Conservation (phyloP, 2,797 vertebrate genomes). For the Amblyopsis hoosieri region DNA sequence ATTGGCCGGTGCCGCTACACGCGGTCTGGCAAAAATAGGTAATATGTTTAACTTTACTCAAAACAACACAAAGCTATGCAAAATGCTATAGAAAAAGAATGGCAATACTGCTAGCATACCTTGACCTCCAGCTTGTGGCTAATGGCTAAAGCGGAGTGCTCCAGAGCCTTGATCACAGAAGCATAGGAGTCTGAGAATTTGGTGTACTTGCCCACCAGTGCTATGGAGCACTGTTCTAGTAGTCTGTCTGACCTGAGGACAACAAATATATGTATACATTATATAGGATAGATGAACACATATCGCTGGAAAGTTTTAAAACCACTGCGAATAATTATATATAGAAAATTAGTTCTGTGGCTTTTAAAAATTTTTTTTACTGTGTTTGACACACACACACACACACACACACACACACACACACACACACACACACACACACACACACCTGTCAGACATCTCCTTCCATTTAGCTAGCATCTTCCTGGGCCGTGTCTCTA, state of each 20-base stretch:
- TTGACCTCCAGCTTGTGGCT: constrained; percentile 94
- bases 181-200: constrained; percentile 95
- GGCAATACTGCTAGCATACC: constrained; percentile 63
- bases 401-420: constrained; percentile 57
- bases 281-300: background rate
- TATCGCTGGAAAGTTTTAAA: too few relatives aligned
- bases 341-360: too few relatives aligned
- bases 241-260: constrained; percentile 87
- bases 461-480: constrained; percentile 97
- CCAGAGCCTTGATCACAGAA: constrained; percentile 94
- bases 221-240: constrained; percentile 89
- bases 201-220: constrained; percentile 95
- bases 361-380: too few relatives aligned
- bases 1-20: too few relatives aligned
- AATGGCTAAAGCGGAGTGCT: constrained; percentile 94
- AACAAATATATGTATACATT: background rate
- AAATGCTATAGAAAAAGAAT: too few relatives aligned
- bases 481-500: constrained; percentile 83
- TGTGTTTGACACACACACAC: too few relatives aligned
- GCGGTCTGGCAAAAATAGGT: too few relatives aligned
- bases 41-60: too few relatives aligned
- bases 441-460: constrained; percentile 89
- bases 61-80: too few relatives aligned
- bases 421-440: constrained; percentile 57
- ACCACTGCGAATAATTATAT: too few relatives aligned